Base-by-base conservation (phyloP, 1,140 invertebrate genomes). In the Drosophila pachea region DNA sequence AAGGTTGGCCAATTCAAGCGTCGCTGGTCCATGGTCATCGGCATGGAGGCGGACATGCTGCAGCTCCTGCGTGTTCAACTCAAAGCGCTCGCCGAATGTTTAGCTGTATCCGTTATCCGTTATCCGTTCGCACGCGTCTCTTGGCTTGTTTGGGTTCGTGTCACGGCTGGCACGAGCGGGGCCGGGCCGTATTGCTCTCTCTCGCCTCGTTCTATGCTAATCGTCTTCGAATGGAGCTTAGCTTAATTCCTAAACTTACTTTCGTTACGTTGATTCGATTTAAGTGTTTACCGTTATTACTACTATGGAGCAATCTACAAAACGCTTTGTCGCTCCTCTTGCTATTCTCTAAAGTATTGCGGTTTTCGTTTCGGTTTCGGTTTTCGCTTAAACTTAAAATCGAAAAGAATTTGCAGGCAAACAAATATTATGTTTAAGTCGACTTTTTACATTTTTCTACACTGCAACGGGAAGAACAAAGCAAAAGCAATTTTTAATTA, bases 401-500 rank as follows among this genome's bases (percentile, higher is more conserved):
- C 84, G 68, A 77, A 82, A 86, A 78, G 70, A 81, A 87, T 78
- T 71, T 82, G 78, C 70, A 74, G 79, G 68, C 75, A 87, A 87
- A 86, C 75, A 55, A 88, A 86, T 86, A 77, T 75, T 76, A 71
- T 87, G 81, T 73, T 81, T 77, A 81, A 84, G 83, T 86, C 83
- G 82, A 86, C 78, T 86, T 82, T 87, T 87, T 87, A 87, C 86
- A 87, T 87, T 74, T 84, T 87, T 87, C 86, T 87, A 87, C 86
- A 88, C 86, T 88, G 86, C 12, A 87, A 86, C 54, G 72, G 71
- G 6, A 86, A 64, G 48, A 65, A 22, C 16, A 12, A 9, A 31
- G n/a, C 14, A 38, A 67, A 56, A 53, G 6, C 52, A n/a, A 14
- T 6, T 77, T 48, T 68, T 22, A n/a, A 9, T 8, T 43, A 14